Evolutionary conservation across 2,888 invertebrate genomes (phyloP).

Genomic region (Agonopterix subpropinquella): DNA sequence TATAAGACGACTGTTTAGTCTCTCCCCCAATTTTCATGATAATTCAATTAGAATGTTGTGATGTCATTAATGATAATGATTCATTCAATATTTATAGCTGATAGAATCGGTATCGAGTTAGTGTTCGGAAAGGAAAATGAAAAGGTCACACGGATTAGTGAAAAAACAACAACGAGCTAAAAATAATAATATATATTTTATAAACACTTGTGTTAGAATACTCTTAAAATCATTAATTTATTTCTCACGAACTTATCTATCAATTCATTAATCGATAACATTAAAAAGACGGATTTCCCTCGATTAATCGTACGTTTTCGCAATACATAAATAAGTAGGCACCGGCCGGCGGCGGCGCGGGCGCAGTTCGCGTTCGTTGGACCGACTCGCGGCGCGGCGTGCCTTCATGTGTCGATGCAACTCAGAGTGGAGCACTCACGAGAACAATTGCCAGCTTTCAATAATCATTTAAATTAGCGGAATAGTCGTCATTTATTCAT

Average conservation of each 20-base stretch:
- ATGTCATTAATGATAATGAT: conserved; percentile 1
- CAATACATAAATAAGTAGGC: conserved; percentile 20
- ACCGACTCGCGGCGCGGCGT: not conserved
- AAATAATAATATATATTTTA: conserved; percentile 77
- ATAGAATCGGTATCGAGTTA: conserved; percentile 59
- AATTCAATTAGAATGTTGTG: conserved; percentile 1
- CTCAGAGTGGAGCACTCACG: not conserved
- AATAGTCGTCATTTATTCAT: conserved; percentile 50
- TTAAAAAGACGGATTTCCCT: conserved; percentile 59
- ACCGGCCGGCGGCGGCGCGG: not conserved
- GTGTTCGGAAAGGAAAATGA: conserved; percentile 28
- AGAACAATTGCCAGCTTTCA: conserved; percentile 22
- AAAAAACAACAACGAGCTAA: conserved; percentile 65
- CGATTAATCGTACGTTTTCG: conserved; percentile 40
- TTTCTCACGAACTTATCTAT: conserved; percentile 72
- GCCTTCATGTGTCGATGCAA: not conserved
- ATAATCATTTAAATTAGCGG: conserved; percentile 7
- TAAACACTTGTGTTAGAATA: conserved; percentile 77
- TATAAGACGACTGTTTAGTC: conserved; percentile 13
- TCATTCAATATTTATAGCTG: conserved; percentile 49
- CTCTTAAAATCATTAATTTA: conserved; percentile 74
- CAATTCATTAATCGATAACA: conserved; percentile 68
- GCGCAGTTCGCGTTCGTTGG: not conserved
- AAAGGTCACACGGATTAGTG: conserved; percentile 59
- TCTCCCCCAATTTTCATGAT: conserved; percentile 16